phyloP scores from a whole-genome alignment of 2,888 invertebrate genomes.

The Xestia sexstrigata region DNA sequence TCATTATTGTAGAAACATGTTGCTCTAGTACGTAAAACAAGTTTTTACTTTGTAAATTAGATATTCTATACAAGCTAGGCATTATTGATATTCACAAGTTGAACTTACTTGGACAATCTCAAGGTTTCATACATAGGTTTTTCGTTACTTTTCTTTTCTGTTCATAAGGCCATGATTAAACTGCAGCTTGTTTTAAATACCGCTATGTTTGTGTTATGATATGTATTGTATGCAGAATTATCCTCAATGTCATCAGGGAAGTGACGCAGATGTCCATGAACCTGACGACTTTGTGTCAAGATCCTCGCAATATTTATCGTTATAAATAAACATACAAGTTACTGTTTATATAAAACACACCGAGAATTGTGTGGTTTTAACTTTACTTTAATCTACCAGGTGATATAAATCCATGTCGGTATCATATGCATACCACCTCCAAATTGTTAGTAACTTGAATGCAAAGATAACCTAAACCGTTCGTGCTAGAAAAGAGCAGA shows the following conservation, averaged over 20 bases:
- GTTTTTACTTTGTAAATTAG: background rate
- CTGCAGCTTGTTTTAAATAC: constrained; percentile 17
- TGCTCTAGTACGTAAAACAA: constrained; percentile 1
- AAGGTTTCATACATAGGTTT: background rate
- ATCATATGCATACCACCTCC: background rate
- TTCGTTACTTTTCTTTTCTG: background rate
- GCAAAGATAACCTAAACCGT: background rate
- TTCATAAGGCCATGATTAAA: background rate
- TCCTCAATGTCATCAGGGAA: constrained; percentile 55
- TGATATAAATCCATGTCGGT: background rate
- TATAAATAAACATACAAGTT: constrained; percentile 17
- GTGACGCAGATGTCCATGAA: constrained; percentile 56
- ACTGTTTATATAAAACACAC: background rate
- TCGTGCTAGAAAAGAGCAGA: constrained; percentile 13
- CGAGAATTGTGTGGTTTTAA: background rate
- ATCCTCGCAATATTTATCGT: constrained; percentile 44
- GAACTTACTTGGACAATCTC: background rate
- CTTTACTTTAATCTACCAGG: background rate
- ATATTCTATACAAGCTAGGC: background rate
- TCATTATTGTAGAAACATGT: constrained; percentile 21
- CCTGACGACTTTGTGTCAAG: constrained; percentile 58
- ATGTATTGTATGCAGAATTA: constrained; percentile 54
- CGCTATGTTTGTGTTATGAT: background rate
- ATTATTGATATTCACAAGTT: background rate
- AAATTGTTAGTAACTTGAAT: background rate